phyloP scores from a whole-genome alignment of 1,140 invertebrate genomes.

The Sitophilus oryzae region DNA sequence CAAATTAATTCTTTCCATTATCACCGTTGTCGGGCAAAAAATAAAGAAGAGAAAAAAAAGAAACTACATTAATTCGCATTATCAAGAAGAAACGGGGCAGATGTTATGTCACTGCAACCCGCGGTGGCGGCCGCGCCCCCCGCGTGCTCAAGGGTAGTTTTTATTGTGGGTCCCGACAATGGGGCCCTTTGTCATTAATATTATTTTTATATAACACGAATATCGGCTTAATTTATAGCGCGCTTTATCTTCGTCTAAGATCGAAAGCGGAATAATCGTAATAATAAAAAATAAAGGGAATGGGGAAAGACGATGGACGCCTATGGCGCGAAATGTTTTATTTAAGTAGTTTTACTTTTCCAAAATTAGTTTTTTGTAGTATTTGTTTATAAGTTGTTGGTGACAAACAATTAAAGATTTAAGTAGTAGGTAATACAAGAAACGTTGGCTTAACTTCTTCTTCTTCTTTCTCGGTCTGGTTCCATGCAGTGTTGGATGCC shows the following conservation, averaged over 20 bases:
- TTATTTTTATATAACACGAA: slow-evolving; percentile 3
- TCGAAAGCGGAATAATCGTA: neutral
- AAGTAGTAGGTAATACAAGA: no score
- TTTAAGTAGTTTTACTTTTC: no score
- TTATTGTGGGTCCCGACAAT: neutral
- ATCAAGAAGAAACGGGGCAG: neutral
- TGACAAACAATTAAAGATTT: no score
- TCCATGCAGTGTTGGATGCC: no score
- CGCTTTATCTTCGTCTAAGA: neutral
- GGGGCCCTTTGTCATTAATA: slow-evolving; percentile 6
- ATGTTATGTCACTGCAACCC: slow-evolving; percentile 3
- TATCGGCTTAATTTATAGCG: slow-evolving; percentile 7
- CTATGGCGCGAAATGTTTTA: no score
- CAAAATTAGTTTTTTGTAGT: no score
- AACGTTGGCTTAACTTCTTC: no score
- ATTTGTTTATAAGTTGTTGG: no score
- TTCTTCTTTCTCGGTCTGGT: no score
- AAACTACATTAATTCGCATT: slow-evolving; percentile 1
- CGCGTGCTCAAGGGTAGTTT: slow-evolving; percentile 1
- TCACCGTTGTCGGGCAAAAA: neutral
- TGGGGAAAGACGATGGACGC: neutral
- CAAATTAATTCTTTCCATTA: neutral
- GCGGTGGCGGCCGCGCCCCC: neutral
- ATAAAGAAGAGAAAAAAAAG: neutral
- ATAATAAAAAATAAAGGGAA: neutral